Percentiles rank a stretch among this genome's conserved stretches.
These are phyloP conservation scores for Lepidochitona cinerea DNA, from an alignment of 2,888 invertebrate species.

Conservation along the genomic window DNA sequence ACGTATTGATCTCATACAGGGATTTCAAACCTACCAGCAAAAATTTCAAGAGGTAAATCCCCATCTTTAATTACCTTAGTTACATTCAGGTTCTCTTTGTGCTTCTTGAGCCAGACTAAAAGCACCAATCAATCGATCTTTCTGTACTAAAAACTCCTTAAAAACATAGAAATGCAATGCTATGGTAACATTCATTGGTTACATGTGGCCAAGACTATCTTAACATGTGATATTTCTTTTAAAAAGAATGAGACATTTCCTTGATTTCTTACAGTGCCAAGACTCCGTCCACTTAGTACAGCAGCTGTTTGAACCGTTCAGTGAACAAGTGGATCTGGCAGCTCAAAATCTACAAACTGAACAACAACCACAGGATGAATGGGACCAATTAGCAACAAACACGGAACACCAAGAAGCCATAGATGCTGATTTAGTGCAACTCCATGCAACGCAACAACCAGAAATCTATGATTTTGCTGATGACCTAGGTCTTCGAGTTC, in stretches of 20 bases:
- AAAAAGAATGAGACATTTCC: too few species aligned
- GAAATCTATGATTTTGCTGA: neutral
- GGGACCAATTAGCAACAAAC: slow-evolving; percentile 6
- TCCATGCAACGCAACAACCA: neutral
- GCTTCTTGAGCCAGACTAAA: too few species aligned
- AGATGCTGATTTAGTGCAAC: neutral
- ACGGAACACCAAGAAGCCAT: neutral
- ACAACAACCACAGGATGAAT: neutral
- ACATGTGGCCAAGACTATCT: neutral
- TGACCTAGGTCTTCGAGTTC: neutral
- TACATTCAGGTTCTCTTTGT: neutral
- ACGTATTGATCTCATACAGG: neutral
- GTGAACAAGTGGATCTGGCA: neutral
- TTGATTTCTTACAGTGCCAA: neutral
- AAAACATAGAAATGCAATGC: neutral
- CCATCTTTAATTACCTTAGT: neutral
- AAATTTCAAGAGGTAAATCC: neutral
- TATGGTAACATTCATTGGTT: neutral
- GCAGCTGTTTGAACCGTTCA: neutral
- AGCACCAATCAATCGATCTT: too few species aligned
- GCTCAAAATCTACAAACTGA: neutral
- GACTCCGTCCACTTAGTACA: neutral
- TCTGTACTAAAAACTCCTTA: neutral
- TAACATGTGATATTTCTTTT: neutral
- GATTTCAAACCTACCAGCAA: neutral